Evolutionary conservation across 2,888 invertebrate genomes (phyloP), one percentile per base, ranked within the genome.

Genomic region (Falcaria lacertinaria): DNA sequence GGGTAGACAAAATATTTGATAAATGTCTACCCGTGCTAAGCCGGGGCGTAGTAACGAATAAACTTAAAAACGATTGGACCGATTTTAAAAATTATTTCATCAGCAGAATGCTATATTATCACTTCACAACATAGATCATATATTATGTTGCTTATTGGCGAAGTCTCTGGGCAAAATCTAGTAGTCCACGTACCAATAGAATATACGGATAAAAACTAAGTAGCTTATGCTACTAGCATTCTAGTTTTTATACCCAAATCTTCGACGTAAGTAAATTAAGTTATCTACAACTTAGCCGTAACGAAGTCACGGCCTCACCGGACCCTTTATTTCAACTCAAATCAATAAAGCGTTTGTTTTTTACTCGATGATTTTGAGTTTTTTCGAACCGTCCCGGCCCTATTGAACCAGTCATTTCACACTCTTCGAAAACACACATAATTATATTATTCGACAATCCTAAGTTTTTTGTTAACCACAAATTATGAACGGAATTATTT

Each of bases 401-500:
- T 79, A 84, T 84, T 84, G 80, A 84, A 83, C 84, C 83, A 80
- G 78, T 82, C 72, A 82, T 86, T 85, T 87, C 80, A 80, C 81
- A 80, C 78, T 74, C 70, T 60, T 69, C 67, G 74, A 78, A 74
- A 82, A 82, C 80, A 84, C 70, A 78, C 77, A 84, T 86, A 88
- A 88, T 88, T 88, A 86, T 76, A 81, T 83, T 80, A 82, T 83
- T 80, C 83, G 69, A 67, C 69, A 67, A 69, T 68, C 66, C 64
- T 57, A 34, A 65, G 64, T 74, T 85, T 86, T 85, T 86, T 86
- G 79, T 83, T 69, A 67, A 61, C 72, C 68, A 78, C 78, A 76
- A 87, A 86, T 88, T 86, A 85, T 77, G 73, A 79, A 73, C 72
- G 67, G 73, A 86, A 86, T 87, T 84, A 87, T 85, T 80, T 80